Conservation (phyloP, 2,113 vertebrate species). For the Larimichthys crocea region DNA sequence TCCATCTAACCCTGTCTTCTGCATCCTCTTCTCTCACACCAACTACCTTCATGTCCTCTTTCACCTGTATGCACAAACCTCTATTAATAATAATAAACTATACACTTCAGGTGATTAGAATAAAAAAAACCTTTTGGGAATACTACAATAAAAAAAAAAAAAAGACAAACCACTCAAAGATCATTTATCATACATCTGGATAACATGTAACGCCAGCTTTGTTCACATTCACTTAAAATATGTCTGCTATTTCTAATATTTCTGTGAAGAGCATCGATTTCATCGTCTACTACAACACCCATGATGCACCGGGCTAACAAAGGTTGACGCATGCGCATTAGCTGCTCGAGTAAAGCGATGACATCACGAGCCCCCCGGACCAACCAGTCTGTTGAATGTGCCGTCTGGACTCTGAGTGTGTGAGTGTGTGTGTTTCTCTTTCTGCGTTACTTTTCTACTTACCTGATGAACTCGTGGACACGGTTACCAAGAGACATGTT, state of each 20-base stretch:
- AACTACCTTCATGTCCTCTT: too few relatives aligned
- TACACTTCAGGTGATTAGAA: too few relatives aligned
- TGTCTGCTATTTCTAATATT: neutral
- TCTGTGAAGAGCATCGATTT: neutral
- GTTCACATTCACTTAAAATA: neutral
- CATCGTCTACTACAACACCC: conserved; percentile 50
- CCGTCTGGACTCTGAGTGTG: neutral
- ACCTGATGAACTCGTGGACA: conserved; percentile 39
- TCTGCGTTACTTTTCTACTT: conserved; percentile 2
- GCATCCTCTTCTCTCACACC: too few relatives aligned
- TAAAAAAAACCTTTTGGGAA: too few relatives aligned
- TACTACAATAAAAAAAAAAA: neutral
- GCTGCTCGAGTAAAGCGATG: conserved; percentile 36
- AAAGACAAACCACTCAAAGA: neutral
- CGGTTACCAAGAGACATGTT: conserved; percentile 28
- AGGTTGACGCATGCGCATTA: conserved; percentile 59
- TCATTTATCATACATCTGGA: too few relatives aligned
- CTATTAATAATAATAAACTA: too few relatives aligned
- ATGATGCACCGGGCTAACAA: conserved; percentile 1
- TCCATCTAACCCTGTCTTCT: too few relatives aligned
- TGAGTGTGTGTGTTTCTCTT: neutral
- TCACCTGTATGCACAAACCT: too few relatives aligned
- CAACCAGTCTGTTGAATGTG: conserved; percentile 62
- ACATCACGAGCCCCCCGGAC: conserved; percentile 64
- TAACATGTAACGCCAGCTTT: too few relatives aligned